Base-by-base conservation (phyloP, 2,113 vertebrate genomes). In the Xenus cinereus region DNA sequence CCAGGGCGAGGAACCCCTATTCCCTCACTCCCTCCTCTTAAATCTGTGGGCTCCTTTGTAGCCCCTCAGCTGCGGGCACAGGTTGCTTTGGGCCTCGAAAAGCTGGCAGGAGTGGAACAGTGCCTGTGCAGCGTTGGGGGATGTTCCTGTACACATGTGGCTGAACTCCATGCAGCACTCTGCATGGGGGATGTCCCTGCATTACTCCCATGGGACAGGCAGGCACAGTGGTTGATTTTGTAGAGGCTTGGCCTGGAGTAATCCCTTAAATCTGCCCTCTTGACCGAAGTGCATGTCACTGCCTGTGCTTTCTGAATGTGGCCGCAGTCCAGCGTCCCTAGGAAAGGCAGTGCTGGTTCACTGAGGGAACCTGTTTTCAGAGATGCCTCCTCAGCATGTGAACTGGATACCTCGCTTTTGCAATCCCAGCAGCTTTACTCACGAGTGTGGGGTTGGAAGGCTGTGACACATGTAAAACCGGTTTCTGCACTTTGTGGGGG, bases 91-190 rank as follows among this genome's bases (percentile, higher is more conserved):
- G 66, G 15, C 28, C 24, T 20, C 11, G 26, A 9, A 33, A n/a
- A 75, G 37, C 41, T 39, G 54, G 2, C 33, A 13, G 85, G 54
- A 71, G 60, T 5, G 56, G n/a, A 24, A 7, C 1, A 20, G 27
- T 67, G 50, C 35, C 51, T 5, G 4, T 6, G 39, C 32, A 8
- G 48, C 0, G 1, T 9, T 27, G 17, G 27, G 48, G 39, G 7
- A 7, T 41, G 27, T 43, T 20, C 22, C 62, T 8, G 0, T 1
- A 0, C 0, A 2, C 12, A 3, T 30, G 3, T 0, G 7, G 53
- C 67, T 35, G 63, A 54, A 3, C 20, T 37, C 27, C 3, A 9
- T 3, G 5, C 45, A 12, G n/a, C 10, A 1, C 39, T 14, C 26
- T 11, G 56, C 1, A 0, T 7, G 32, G 19, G 35, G 21, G 5